phyloP scores from a whole-genome alignment of 2,113 vertebrate species.

The Heliornis fulica region DNA sequence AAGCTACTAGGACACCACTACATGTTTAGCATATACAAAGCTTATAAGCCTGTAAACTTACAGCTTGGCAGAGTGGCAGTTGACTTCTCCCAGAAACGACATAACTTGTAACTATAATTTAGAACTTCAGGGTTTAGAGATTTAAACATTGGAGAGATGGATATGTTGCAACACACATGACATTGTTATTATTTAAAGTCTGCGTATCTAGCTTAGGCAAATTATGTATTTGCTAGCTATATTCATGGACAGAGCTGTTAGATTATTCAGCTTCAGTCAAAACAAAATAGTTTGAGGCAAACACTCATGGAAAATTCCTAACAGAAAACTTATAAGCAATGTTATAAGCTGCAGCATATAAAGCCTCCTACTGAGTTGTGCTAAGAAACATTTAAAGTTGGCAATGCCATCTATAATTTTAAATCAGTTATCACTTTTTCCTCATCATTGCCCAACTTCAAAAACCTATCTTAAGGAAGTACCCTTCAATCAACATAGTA shows the following conservation, averaged over 20 bases:
- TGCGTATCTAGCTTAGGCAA: neutral
- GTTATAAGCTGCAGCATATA: neutral
- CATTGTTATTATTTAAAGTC: neutral
- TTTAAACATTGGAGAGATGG: neutral
- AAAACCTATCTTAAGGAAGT: neutral
- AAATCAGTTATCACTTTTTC: neutral
- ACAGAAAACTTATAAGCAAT: neutral
- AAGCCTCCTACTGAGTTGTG: neutral
- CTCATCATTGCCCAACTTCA: neutral
- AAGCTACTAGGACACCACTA: neutral
- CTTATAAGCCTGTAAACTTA: neutral
- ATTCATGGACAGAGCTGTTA: neutral
- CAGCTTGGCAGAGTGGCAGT: neutral
- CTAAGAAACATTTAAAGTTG: neutral
- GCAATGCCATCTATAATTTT: neutral
- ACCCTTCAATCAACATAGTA: neutral
- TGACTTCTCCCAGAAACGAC: neutral
- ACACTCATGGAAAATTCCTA: neutral
- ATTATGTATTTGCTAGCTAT: neutral
- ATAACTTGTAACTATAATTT: neutral
- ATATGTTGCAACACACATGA: neutral
- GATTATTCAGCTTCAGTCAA: neutral
- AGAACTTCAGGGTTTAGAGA: neutral
- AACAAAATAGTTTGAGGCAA: neutral
- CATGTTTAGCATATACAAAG: neutral